Conservation (phyloP, 2,888 invertebrate species). For the Pollenia griseotomentosa region DNA sequence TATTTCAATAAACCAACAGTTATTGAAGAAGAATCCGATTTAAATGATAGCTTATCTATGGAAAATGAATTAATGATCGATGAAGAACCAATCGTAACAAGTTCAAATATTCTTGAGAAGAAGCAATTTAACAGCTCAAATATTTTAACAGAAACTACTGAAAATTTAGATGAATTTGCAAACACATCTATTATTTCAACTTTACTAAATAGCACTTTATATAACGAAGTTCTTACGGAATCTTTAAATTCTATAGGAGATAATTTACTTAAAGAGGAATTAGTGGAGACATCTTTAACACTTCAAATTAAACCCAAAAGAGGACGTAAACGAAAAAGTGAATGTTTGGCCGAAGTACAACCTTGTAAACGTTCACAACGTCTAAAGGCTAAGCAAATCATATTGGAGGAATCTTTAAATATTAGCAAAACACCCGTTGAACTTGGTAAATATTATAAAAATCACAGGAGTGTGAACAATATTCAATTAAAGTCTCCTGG, state of each 20-base stretch:
- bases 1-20: not conserved
- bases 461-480: not conserved
- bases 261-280: conserved; percentile 21
- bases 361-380: conserved; percentile 74
- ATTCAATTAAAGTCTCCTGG: not conserved
- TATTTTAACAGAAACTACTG: not conserved
- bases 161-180: conserved; percentile 32
- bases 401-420: conserved; percentile 52
- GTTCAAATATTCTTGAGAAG: not conserved
- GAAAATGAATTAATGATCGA: conserved; percentile 55
- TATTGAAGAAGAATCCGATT: conserved; percentile 11
- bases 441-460: conserved; percentile 65
- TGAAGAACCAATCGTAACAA: conserved; percentile 10
- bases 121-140: not conserved
- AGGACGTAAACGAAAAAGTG: conserved; percentile 72
- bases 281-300: not conserved
- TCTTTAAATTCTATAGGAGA: conserved; percentile 39
- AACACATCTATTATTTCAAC: conserved; percentile 38
- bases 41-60: conserved; percentile 29
- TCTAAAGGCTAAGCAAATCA: conserved; percentile 66
- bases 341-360: conserved; percentile 10
- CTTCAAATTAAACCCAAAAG: conserved; percentile 4
- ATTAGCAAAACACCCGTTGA: conserved; percentile 40
- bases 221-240: conserved; percentile 59
- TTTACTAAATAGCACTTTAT: conserved; percentile 50